Evolutionary conservation across 2,888 invertebrate genomes (phyloP).

Genomic region (Matsumyia berberina): DNA sequence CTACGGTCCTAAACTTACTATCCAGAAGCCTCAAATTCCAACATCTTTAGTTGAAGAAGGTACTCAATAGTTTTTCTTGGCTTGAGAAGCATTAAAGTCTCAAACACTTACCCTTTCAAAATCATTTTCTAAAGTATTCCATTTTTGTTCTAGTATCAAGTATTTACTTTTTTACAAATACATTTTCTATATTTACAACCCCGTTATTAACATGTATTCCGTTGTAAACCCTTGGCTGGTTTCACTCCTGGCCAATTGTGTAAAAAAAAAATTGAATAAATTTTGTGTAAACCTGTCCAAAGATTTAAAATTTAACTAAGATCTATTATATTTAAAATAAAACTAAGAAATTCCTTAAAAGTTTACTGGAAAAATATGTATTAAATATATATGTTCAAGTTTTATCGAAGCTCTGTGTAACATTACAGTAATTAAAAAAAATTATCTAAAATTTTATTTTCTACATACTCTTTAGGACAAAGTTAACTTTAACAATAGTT

Average conservation of each 20-base stretch:
- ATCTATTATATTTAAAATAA: conserved; percentile 17
- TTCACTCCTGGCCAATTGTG: conserved; percentile 61
- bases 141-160: no score
- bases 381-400: conserved; percentile 74
- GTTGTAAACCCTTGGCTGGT: conserved; percentile 70
- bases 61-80: no score
- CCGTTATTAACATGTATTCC: conserved; percentile 6
- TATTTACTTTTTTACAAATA: not conserved
- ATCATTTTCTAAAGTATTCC: no score
- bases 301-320: conserved; percentile 51
- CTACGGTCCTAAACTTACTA: no score
- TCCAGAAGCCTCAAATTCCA: no score
- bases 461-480: conserved; percentile 18
- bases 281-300: conserved; percentile 67
- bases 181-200: conserved; percentile 37
- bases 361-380: conserved; percentile 30
- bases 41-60: no score
- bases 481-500: conserved; percentile 28
- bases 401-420: conserved; percentile 82
- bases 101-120: no score
- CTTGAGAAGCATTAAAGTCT: no score
- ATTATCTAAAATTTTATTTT: conserved; percentile 6
- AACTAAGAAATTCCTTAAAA: conserved; percentile 13
- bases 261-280: conserved; percentile 15
- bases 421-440: conserved; percentile 80